Evolutionary conservation across 2,797 vertebrate genomes (phyloP).

Genomic region (Danio choprae): DNA sequence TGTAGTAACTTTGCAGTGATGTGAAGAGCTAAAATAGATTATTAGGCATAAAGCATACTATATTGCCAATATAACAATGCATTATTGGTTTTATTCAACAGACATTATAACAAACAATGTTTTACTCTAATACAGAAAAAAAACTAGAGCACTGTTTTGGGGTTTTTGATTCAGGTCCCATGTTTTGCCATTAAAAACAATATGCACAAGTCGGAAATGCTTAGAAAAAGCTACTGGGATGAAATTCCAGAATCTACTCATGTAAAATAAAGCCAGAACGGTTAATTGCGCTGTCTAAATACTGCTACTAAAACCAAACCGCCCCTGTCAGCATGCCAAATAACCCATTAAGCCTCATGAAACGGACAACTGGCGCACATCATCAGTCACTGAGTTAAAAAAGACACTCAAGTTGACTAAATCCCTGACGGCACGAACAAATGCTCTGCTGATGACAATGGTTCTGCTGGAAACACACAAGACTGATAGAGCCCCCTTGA

Average conservation of each 20-base stretch:
- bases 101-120: not conserved
- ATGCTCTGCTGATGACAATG: not conserved
- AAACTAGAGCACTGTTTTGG: not conserved
- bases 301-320: conserved; percentile 32
- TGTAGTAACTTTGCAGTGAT: not conserved
- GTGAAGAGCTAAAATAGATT: not conserved
- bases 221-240: conserved; percentile 22
- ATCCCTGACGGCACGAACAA: conserved; percentile 34
- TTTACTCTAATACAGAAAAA: not conserved
- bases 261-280: conserved; percentile 38
- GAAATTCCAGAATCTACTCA: conserved; percentile 35
- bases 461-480: not conserved
- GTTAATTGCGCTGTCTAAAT: conserved; percentile 43
- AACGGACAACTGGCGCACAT: conserved; percentile 50
- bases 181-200: not conserved
- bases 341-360: conserved; percentile 58
- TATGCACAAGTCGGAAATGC: not conserved
- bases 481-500: not conserved
- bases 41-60: not conserved
- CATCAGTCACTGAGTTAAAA: conserved; percentile 47
- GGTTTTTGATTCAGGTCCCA: not conserved
- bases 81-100: not conserved
- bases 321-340: conserved; percentile 57
- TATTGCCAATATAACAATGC: not conserved
- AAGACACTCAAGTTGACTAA: conserved; percentile 30